Conservation (phyloP, 2,888 invertebrate species). For the Caenorhabditis wallacei region DNA sequence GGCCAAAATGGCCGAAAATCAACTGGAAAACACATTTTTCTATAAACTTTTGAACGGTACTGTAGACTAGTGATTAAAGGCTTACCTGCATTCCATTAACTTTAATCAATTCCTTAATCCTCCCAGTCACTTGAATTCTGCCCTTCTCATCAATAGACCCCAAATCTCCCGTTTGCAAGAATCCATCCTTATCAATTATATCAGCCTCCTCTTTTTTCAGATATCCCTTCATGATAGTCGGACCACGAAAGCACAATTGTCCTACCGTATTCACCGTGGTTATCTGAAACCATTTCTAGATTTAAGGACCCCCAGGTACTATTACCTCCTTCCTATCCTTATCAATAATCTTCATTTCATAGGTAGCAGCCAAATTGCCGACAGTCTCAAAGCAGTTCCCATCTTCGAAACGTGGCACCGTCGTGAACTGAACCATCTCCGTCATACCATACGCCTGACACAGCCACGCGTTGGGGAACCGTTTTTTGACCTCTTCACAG, state of each 20-base stretch:
- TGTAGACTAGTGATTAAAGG: neutral
- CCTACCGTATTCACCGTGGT: slow-evolving; percentile 43
- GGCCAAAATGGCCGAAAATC: too few relatives aligned
- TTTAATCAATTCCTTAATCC: slow-evolving; percentile 66
- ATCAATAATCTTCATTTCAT: slow-evolving; percentile 59
- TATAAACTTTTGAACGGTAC: too few relatives aligned
- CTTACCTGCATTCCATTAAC: slow-evolving; percentile 66
- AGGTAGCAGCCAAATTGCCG: slow-evolving; percentile 46
- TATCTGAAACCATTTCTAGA: too few relatives aligned
- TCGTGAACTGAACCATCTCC: slow-evolving; percentile 67
- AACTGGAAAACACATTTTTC: too few relatives aligned
- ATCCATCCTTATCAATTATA: slow-evolving; percentile 63
- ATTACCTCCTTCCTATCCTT: slow-evolving; percentile 40
- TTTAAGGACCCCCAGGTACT: too few relatives aligned
- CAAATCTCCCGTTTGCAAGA: slow-evolving; percentile 65
- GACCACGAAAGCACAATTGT: slow-evolving; percentile 71
- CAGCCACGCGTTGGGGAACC: slow-evolving; percentile 70
- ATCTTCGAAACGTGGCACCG: slow-evolving; percentile 50
- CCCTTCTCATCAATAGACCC: slow-evolving; percentile 59
- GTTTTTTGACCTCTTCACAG: slow-evolving; percentile 71
- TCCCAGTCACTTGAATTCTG: slow-evolving; percentile 44
- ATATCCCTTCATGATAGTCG: slow-evolving; percentile 71
- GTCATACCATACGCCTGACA: slow-evolving; percentile 67
- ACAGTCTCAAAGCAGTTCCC: slow-evolving; percentile 61
- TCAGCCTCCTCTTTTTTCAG: slow-evolving; percentile 56